Evolutionary conservation across 2,113 vertebrate genomes (phyloP).

Genomic region (Emydura subglobosa): DNA sequence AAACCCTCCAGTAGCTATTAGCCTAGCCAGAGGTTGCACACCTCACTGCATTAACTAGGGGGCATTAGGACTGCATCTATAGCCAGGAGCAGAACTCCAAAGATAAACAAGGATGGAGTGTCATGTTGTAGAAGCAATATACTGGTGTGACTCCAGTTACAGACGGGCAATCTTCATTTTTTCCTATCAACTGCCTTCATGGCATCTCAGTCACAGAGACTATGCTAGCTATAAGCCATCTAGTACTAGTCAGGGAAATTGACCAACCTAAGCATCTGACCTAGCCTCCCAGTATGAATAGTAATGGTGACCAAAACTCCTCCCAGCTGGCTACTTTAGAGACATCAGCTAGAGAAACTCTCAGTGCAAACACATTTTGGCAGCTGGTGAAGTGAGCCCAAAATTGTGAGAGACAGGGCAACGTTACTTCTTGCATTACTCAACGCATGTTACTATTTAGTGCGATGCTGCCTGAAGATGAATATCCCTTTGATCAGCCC

Average conservation of each 20-base stretch:
- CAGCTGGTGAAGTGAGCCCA: background rate
- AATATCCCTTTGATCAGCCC: background rate
- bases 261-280: background rate
- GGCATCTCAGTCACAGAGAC: background rate
- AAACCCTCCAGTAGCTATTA: background rate
- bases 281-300: background rate
- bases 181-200: background rate
- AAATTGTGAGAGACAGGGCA: background rate
- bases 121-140: background rate
- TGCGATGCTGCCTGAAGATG: background rate
- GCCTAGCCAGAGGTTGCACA: background rate
- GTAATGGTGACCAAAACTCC: background rate
- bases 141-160: background rate
- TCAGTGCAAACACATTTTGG: background rate
- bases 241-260: background rate
- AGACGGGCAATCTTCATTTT: background rate
- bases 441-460: background rate
- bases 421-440: background rate
- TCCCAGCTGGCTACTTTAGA: background rate
- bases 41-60: background rate
- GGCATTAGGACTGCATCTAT: background rate
- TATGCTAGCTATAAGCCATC: background rate
- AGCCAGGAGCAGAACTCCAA: background rate
- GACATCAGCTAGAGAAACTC: background rate
- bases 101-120: background rate